These are phyloP conservation scores for Monomorium pharaonis DNA, from an alignment of 1,140 invertebrate species.

Conservation along the genomic window DNA sequence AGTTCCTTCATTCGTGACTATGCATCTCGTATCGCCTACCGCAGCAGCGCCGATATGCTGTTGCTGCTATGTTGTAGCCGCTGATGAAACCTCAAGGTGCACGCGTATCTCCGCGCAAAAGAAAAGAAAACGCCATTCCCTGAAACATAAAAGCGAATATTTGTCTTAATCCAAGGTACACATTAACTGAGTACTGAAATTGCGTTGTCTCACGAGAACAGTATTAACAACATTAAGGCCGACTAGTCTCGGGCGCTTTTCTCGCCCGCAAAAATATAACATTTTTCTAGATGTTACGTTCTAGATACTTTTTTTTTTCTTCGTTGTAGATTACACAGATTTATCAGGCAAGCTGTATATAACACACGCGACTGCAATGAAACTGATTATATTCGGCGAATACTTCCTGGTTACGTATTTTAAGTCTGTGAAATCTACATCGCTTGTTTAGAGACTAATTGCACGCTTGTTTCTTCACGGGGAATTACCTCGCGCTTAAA, in stretches of 20 bases:
- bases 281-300: not conserved
- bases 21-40: conserved; percentile 48
- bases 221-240: not conserved
- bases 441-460: conserved; percentile 45
- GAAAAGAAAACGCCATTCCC: conserved; percentile 16
- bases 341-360: not conserved
- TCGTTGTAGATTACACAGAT: not conserved
- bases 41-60: conserved; percentile 34
- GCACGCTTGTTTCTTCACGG: conserved; percentile 43
- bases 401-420: conserved; percentile 26
- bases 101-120: not conserved
- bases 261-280: not conserved
- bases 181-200: conserved; percentile 23
- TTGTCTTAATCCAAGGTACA: conserved; percentile 4
- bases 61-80: conserved; percentile 23
- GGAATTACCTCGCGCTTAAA: conserved; percentile 47
- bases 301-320: not conserved
- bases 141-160: conserved; percentile 9
- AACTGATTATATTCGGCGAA: conserved; percentile 40
- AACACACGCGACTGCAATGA: not conserved
- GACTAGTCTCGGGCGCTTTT: not conserved
- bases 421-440: conserved; percentile 32
- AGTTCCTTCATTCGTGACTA: conserved; percentile 47
- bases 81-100: conserved; percentile 48
- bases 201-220: conserved; percentile 8